phyloP scores from a whole-genome alignment of 2,797 vertebrate species.

The Bradypodion pumilum region DNA sequence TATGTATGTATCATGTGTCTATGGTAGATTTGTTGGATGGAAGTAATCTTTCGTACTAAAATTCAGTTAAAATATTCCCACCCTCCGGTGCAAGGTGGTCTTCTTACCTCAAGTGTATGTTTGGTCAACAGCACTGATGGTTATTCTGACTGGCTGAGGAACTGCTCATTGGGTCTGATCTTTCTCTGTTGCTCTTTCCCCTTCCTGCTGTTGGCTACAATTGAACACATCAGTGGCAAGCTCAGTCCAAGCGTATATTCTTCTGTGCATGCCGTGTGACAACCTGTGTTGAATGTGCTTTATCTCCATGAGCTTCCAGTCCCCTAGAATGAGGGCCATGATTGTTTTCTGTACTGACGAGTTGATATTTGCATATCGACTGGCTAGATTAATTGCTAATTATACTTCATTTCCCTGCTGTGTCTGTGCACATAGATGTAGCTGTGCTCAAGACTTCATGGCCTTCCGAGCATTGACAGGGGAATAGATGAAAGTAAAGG shows the following conservation, averaged over 20 bases:
- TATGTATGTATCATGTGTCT: neutral
- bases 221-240: constrained; percentile 7
- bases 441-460: neutral
- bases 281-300: constrained; percentile 57
- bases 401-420: neutral
- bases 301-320: constrained; percentile 60
- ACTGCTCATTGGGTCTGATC: constrained; percentile 29
- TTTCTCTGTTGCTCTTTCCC: constrained; percentile 22
- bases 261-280: constrained; percentile 28
- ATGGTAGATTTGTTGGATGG: constrained; percentile 13
- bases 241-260: constrained; percentile 43
- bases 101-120: constrained; percentile 30
- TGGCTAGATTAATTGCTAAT: neutral
- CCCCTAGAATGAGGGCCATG: constrained; percentile 49
- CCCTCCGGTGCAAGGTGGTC: constrained; percentile 7
- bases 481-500: constrained; percentile 39
- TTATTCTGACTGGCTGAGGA: neutral
- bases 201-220: constrained; percentile 20
- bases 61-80: constrained; percentile 28
- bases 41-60: constrained; percentile 15
- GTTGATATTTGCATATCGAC: constrained; percentile 27
- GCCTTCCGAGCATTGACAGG: constrained; percentile 38
- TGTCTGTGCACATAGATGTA: constrained; percentile 9
- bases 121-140: constrained; percentile 33
- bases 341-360: constrained; percentile 33